Conservation (phyloP, 2,113 vertebrate genomes). For the Pseudopipra pipra region DNA sequence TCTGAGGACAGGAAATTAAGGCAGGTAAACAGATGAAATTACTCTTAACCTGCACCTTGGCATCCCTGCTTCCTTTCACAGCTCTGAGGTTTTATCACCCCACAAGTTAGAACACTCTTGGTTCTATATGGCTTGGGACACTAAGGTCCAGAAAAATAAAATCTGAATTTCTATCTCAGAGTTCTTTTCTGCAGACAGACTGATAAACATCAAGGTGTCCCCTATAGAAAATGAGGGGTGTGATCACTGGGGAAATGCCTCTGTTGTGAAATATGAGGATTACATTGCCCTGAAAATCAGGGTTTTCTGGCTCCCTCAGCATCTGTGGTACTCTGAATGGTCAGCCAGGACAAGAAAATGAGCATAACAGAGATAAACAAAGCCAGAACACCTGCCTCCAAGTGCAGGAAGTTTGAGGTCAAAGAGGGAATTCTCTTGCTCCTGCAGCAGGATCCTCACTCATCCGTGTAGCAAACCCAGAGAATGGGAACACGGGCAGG, state of each 20-base stretch:
- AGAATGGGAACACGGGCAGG: neutral
- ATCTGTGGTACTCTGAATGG: rapidly evolving
- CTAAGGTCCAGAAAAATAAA: neutral
- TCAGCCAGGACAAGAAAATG: neutral
- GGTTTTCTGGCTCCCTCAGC: neutral
- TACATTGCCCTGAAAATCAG: neutral
- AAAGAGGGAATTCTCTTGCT: neutral
- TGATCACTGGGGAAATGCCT: neutral
- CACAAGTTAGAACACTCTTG: neutral
- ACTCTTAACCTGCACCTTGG: neutral
- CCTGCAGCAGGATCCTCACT: neutral
- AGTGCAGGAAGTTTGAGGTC: neutral
- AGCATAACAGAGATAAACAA: neutral
- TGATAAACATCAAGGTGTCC: neutral
- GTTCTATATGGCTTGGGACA: neutral
- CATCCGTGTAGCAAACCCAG: neutral
- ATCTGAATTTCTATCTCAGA: neutral
- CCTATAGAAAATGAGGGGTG: neutral
- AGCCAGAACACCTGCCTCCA: neutral
- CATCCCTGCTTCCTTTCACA: neutral
- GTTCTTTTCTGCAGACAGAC: neutral
- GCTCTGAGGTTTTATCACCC: neutral
- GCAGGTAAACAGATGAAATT: neutral
- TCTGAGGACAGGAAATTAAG: neutral
- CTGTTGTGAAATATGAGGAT: neutral